Base-by-base conservation (phyloP, 2,113 vertebrate genomes). In the Camarhynchus parvulus region DNA sequence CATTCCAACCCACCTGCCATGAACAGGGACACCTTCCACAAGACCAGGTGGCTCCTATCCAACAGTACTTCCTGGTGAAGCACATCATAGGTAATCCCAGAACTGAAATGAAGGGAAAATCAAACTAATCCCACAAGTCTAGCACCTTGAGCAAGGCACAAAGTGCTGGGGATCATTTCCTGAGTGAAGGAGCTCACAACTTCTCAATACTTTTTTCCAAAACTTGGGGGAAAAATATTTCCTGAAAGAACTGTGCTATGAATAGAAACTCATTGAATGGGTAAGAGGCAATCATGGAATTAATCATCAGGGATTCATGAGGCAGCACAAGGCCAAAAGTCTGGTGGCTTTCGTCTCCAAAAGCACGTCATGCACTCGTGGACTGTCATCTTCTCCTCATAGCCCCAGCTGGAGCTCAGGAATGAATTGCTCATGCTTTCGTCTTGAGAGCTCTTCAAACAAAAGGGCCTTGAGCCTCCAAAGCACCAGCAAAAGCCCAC, bases 381-480 rank as follows among this genome's bases (percentile, higher is more conserved):
- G 42, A 86, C 55, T 0, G 0, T 90, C 64, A n/a, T 11, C 33
- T 24, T 56, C 39, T 42, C 33, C 53, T 69, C 5, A 1, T 0
- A 72, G 56, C 13, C 24, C 35, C 10, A 5, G 16, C 31, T 37
- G 23, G 24, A 73, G n/a, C 0, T 0, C 55, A 81, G 56, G 61
- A 93, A 81, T 47, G 76, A 47, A 55, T n/a, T 77, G 64, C 11
- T 63, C 50, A 59, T 4, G 24, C 55, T 81, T 90, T 81, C 18
- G 4, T 63, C 55, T 74, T 46, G 59, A 87, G 37, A 92, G 46
- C 39, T 72, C 72, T 92, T 90, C 33, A 74, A 74, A 69, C 3
- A 8, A 81, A 55, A 0, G 0, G 50, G 21, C 58, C 86, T 76
- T 70, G 64, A 93, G 86, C 33, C 52, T 83, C 66, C 56, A 58